A percentile compares a stretch with the other conserved stretches of the same genome.
These are phyloP conservation scores for Orchestia grillus DNA, from an alignment of 1,140 invertebrate genomes.

Conservation along the genomic window DNA sequence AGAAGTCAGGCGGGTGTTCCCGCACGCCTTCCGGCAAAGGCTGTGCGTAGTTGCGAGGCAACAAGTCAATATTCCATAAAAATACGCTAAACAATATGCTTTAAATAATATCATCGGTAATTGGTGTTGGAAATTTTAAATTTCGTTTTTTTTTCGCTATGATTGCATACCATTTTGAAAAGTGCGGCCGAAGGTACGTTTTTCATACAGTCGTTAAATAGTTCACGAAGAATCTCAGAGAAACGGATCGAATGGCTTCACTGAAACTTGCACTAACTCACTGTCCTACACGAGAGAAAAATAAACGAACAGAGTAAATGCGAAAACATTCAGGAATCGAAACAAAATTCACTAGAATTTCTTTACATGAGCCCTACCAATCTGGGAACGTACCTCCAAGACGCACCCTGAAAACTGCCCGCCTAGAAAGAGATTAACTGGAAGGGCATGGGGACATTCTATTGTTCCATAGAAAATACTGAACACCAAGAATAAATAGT, in stretches of 20 bases:
- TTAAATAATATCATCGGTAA: background rate
- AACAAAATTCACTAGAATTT: too few species aligned
- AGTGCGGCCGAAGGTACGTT: background rate
- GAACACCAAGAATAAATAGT: too few species aligned
- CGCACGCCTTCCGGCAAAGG: slow-evolving; percentile 12
- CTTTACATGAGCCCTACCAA: too few species aligned
- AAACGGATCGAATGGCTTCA: background rate
- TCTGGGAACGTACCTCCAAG: too few species aligned
- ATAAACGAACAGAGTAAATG: background rate
- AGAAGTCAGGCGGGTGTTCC: slow-evolving; percentile 75
- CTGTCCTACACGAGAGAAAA: background rate
- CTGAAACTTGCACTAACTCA: background rate
- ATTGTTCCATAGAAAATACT: too few species aligned
- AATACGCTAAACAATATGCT: background rate
- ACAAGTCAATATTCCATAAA: background rate
- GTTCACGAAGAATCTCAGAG: background rate
- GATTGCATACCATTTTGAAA: background rate
- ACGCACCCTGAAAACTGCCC: too few species aligned
- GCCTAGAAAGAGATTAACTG: too few species aligned
- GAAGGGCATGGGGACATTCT: too few species aligned
- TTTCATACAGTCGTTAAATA: background rate
- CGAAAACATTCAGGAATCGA: too few species aligned
- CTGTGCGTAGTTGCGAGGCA: background rate
- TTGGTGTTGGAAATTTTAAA: too few species aligned
- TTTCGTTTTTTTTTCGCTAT: background rate